A percentile compares a stretch with the other conserved stretches of the same genome.
Conservation (phyloP, 2,888 invertebrate genomes). For the Apamea sordens region DNA sequence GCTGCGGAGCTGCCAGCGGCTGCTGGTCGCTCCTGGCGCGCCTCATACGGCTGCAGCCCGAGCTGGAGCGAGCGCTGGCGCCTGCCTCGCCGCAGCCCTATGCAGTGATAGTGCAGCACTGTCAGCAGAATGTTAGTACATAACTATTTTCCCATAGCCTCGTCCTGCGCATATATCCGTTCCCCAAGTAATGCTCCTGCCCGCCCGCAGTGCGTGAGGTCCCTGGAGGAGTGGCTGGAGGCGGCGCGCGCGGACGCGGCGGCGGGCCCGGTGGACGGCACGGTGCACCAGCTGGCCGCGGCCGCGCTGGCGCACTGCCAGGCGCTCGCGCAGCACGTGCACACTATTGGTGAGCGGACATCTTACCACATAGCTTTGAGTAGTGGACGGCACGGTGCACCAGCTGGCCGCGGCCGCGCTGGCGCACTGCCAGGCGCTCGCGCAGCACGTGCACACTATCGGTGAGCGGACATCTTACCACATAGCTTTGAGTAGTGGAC, state of each 20-base stretch:
- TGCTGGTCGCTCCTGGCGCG: constrained; percentile 84
- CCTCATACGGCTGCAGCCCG: constrained; percentile 81
- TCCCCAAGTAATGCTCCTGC: not conserved
- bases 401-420: too few relatives aligned
- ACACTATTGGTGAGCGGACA: constrained; percentile 91
- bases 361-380: too few relatives aligned
- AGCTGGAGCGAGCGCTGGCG: constrained; percentile 76
- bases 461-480: too few relatives aligned
- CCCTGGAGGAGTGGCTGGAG: constrained; percentile 98
- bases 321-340: constrained; percentile 94
- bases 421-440: too few relatives aligned
- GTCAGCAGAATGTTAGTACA: constrained; percentile 76
- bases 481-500: too few relatives aligned
- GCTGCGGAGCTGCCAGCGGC: constrained; percentile 76
- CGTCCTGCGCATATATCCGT: not conserved
- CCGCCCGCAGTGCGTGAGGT: constrained; percentile 94
- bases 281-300: constrained; percentile 97
- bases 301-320: constrained; percentile 96
- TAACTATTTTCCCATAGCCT: too few relatives aligned
- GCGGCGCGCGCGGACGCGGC: constrained; percentile 94
- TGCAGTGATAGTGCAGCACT: constrained; percentile 70
- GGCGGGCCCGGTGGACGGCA: constrained; percentile 97
- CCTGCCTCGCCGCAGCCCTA: constrained; percentile 74
- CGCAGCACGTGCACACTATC: too few relatives aligned
- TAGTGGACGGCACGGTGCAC: too few relatives aligned